A percentile compares a stretch with the other conserved stretches of the same genome.
phyloP scores from a whole-genome alignment of 2,888 invertebrate genomes.

The Encarsia formosa region DNA sequence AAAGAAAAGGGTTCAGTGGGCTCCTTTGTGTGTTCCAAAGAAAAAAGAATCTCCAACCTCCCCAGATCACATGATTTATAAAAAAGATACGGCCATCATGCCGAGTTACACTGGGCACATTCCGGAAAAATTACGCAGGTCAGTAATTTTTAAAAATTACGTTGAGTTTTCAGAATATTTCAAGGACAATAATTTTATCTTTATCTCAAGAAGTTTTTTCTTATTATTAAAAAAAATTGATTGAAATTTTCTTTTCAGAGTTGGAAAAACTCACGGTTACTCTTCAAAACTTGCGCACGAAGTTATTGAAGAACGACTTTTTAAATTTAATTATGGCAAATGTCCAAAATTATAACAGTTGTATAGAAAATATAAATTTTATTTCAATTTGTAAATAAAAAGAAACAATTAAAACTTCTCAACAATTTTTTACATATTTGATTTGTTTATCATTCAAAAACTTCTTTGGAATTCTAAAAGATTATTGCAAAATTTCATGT shows the following conservation, averaged over 20 bases:
- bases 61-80: slow-evolving; percentile 63
- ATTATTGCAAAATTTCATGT: no score
- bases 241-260: slow-evolving; percentile 55
- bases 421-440: no score
- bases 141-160: no score
- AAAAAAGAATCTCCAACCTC: slow-evolving; percentile 51
- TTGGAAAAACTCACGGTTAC: slow-evolving; percentile 72
- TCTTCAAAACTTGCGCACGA: slow-evolving; percentile 70
- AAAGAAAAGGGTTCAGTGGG: slow-evolving; percentile 71
- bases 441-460: no score
- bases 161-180: no score
- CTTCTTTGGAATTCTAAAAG: no score
- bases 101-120: slow-evolving; percentile 77
- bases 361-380: not conserved
- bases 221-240: no score
- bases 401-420: no score
- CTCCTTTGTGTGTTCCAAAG: slow-evolving; percentile 62
- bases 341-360: slow-evolving; percentile 4
- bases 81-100: slow-evolving; percentile 68
- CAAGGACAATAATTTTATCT: no score
- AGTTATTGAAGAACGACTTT: slow-evolving; percentile 66
- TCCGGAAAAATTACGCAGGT: slow-evolving; percentile 69
- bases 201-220: no score
- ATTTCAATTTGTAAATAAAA: no score
- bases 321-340: slow-evolving; percentile 19